Base-by-base conservation (phyloP, 2,797 vertebrate genomes). In the Forpus xanthops region DNA sequence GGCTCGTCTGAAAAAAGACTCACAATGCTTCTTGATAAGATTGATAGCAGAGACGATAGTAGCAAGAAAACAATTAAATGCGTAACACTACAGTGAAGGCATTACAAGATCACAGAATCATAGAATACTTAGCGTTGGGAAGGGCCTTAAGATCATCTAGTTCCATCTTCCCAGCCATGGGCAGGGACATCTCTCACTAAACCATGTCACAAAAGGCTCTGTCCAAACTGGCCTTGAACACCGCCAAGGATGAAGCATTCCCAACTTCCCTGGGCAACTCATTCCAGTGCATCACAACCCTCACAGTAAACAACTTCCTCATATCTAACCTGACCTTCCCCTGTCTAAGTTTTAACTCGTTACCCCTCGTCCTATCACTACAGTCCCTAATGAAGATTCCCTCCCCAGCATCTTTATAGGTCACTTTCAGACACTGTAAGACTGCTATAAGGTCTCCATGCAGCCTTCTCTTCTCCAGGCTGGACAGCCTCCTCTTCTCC, bases 11-110 rank as follows among this genome's bases (percentile, higher is more conserved):
- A 70, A 93, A 92, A 86, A 87, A 73, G 80, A 24, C 66, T 86
- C 33, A 47, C 62, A 92, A 76, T 86, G 24, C 35, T 87, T 87
- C 81, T 89, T 70, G 35, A 39, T 91, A 87, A 96, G 88, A 94
- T 60, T 90, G 39, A 85, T 91, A 92, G 67, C 28, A 86, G 47
- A 80, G 37, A n/a, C 52, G 39, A 86, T 8, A 55, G 21, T 42
- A 65, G n/a, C 74, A 50, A 85, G 85, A 82, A 89, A 96, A 85
- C 75, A 74, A 52, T 64, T 76, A 60, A 88, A 50, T 62, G 15
- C 18, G 30, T 41, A 60, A 44, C 44, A 27, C 64, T 71, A 47
- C 45, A 74, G 19, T 17, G 39, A 78, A 93, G 62, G 16, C 45
- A 70, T 24, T 61, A 42, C 39, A 67, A 82, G 14, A 16, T 23